Base-by-base conservation (phyloP, 2,113 vertebrate genomes). In the Procapra przewalskii region DNA sequence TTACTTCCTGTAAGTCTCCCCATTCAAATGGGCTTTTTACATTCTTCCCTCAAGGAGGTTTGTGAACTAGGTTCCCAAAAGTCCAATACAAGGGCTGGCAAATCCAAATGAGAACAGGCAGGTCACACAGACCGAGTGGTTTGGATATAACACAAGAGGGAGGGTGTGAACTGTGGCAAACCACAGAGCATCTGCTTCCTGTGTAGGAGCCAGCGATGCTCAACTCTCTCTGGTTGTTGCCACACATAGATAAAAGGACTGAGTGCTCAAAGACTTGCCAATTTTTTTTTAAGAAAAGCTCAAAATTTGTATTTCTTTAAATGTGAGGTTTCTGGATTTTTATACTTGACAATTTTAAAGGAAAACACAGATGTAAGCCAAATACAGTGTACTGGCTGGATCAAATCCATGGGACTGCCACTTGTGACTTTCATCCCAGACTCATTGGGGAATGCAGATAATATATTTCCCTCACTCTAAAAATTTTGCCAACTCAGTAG, bases 301-400 rank as follows among this genome's bases (percentile, higher is more conserved):
- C 79, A 94, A 94, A 95, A 77, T 94, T 67, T 97, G 36, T n/a
- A 60, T 67, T 84, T 95, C 91, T 89, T 55, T 11, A 4, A 62
- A 57, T 52, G 12, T 50, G 33, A 52, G 55, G 77, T 43, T 64
- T 85, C 31, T 71, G 2, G 33, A 12, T 86, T 33, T 93, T 93
- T 40, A 10, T 52, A 80, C 6, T 36, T 67, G 36, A 27, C 17
- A 91, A 52, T 52, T 89, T 94, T 79, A 40, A 92, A 92, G 85
- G 57, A 86, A 96, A 90, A 88, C 12, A 12, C 43, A 13, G 40
- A 16, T 59, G 36, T 17, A 48, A 9, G 21, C 6, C 75, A 94
- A 71, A 88, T 14, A 19, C 48, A 90, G 9, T 10, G 3, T 79
- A 36, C 29, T 4, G 25, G 16, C 43, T 88, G 3, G 57, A 48